Evolutionary conservation across 2,888 invertebrate species (phyloP).

Genomic region (Urechis unicinctus): DNA sequence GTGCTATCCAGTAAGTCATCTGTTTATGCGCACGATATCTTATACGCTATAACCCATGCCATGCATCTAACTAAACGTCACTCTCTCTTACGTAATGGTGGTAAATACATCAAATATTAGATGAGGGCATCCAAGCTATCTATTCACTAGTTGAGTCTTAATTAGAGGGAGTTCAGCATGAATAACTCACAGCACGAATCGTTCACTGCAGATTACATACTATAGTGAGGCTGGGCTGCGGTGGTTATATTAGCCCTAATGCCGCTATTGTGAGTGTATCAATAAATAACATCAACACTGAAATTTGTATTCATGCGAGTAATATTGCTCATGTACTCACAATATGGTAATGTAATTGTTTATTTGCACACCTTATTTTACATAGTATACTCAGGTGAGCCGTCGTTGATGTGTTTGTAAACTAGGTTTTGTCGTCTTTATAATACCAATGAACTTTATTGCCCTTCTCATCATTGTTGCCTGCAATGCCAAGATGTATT

Average conservation of each 20-base stretch:
- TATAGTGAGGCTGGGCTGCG: constrained; percentile 89
- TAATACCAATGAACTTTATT: constrained; percentile 51
- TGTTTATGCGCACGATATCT: constrained; percentile 88
- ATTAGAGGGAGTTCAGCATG: too few relatives aligned
- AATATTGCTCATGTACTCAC: too few relatives aligned
- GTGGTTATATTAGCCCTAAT: constrained; percentile 78
- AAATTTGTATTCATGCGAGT: too few relatives aligned
- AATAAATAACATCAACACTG: constrained; percentile 56
- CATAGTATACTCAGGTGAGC: too few relatives aligned
- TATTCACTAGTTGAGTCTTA: too few relatives aligned
- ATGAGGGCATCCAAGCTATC: too few relatives aligned
- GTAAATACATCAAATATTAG: constrained; percentile 25
- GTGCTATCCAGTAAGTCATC: constrained; percentile 89
- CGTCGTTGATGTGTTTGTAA: constrained; percentile 14
- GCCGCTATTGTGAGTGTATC: constrained; percentile 79
- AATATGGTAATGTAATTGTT: too few relatives aligned
- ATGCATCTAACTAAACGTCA: constrained; percentile 93
- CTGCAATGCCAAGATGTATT: constrained; percentile 95
- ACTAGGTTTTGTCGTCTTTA: constrained; percentile 44
- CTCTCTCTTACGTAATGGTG: constrained; percentile 81
- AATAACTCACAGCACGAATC: too few relatives aligned
- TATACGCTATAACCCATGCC: constrained; percentile 92
- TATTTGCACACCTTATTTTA: too few relatives aligned
- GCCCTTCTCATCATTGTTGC: constrained; percentile 92
- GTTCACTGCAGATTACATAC: constrained; percentile 65